Conservation (phyloP, 2,888 invertebrate genomes). For the Odontomyia ornata region DNA sequence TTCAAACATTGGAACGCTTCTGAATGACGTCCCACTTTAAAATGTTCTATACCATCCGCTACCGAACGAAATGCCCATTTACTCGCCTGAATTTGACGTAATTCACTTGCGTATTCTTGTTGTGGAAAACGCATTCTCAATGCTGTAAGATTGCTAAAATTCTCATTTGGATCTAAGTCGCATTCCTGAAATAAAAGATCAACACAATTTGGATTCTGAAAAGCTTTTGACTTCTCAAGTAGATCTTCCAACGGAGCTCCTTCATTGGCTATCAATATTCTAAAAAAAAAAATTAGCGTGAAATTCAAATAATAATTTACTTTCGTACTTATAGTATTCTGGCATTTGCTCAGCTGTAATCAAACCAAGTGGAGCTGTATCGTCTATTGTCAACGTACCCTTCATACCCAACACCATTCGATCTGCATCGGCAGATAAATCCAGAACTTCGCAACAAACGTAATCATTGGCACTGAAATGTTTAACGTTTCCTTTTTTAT, state of each 20-base stretch:
- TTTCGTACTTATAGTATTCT: slow-evolving; percentile 80
- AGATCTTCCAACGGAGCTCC: slow-evolving; percentile 82
- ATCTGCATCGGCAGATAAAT: slow-evolving; percentile 85
- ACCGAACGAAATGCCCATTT: slow-evolving; percentile 94
- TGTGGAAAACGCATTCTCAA: slow-evolving; percentile 78
- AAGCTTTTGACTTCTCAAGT: slow-evolving; percentile 83
- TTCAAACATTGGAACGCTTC: slow-evolving; percentile 96
- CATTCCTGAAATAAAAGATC: slow-evolving; percentile 83
- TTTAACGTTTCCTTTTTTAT: slow-evolving; percentile 81
- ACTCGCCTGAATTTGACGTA: slow-evolving; percentile 89
- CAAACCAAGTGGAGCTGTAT: slow-evolving; percentile 81
- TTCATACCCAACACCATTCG: slow-evolving; percentile 90
- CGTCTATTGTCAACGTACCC: slow-evolving; percentile 75
- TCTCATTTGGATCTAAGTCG: slow-evolving; percentile 58
- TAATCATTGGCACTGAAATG: slow-evolving; percentile 84
- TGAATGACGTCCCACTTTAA: slow-evolving; percentile 90
- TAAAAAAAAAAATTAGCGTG: slow-evolving; percentile 60
- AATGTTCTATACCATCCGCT: slow-evolving; percentile 94
- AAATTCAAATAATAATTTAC: neutral
- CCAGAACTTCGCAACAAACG: slow-evolving; percentile 87
- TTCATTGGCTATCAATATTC: slow-evolving; percentile 82
- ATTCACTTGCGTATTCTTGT: slow-evolving; percentile 82
- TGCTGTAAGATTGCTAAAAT: slow-evolving; percentile 58
- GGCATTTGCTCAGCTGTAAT: slow-evolving; percentile 85
- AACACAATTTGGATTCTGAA: slow-evolving; percentile 89